Evolutionary conservation across 2,888 invertebrate genomes (phyloP), one percentile per base, ranked within the genome.

Genomic region (Leptopilina myrica): DNA sequence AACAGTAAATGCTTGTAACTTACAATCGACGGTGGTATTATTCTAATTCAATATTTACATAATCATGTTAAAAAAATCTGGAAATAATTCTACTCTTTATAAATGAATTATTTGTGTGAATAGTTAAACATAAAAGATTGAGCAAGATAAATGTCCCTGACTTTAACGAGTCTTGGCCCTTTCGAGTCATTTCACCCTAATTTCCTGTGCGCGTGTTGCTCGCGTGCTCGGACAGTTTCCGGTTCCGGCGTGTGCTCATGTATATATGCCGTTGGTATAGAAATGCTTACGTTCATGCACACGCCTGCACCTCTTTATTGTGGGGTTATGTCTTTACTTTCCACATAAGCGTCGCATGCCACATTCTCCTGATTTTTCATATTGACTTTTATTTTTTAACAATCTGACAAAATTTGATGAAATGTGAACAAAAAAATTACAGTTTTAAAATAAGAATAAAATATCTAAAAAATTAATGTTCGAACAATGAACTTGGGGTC

Each of bases 201-300:
- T 85, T 85, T 85, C 83, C 85, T 85, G 81, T 75, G 80, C 75
- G 78, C 82, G 81, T 83, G 83, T 69, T 82, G 85, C 81, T 86
- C 85, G 88, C 86, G 87, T 89, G 87, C 85, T 86, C 86, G 78
- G 79, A 75, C 83, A 83, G 86, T 86, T 88, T 89, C 88, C 89
- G 89, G 89, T 87, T 88, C 85, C 85, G 85, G 85, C 84, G 85
- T 86, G 86, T 84, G 88, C 84, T 85, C 77, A 76, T 67, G 6
- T 46, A 76, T 67, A 12, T 15, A 40, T 14, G 14, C 20, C 20
- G 65, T 15, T 64, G 43, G 64, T 26, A 33, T 33, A 66, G 40
- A 65, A 76, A 64, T 66, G 59, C 62, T 59, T 59, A 76, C 43
- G 75, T 76, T 56, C 62, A 40, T 26, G 67, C 46, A 67, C 67